A percentile compares a stretch with the other conserved stretches of the same genome.
Conservation (phyloP, 2,113 vertebrate species). For the Brachyhypopomus occidentalis region DNA sequence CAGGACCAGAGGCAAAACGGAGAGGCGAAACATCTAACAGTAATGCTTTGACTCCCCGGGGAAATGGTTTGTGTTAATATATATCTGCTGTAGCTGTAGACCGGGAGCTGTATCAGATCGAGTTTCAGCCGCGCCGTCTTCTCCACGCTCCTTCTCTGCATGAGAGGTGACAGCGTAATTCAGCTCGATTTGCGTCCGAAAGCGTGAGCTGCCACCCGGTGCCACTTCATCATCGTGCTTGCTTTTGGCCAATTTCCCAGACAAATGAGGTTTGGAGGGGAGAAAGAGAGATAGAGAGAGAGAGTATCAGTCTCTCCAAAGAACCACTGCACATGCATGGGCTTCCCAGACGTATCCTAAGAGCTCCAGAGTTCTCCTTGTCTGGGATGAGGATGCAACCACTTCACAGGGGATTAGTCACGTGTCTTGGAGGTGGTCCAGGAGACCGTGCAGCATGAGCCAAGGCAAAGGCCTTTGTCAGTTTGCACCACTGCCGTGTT, state of each 20-base stretch:
- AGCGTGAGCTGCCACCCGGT: conserved; percentile 52
- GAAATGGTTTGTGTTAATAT: neutral
- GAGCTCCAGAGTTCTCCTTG: too few species aligned
- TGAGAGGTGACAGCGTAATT: conserved; percentile 65
- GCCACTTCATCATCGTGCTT: conserved; percentile 50
- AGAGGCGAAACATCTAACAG: neutral
- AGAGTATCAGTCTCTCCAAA: conserved; percentile 7
- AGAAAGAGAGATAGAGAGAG: conserved; percentile 42
- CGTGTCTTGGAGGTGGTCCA: neutral
- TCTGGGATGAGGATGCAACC: neutral
- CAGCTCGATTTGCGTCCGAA: conserved; percentile 67
- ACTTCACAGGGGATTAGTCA: neutral
- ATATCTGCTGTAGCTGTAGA: neutral
- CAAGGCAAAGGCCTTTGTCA: neutral
- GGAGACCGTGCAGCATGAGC: neutral
- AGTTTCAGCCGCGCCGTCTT: conserved; percentile 12
- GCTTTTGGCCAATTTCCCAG: conserved; percentile 71
- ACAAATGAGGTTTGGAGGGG: conserved; percentile 59
- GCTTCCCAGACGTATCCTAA: too few species aligned
- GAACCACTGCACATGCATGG: neutral
- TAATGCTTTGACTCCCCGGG: neutral
- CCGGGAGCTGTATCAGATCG: neutral
- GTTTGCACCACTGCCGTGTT: neutral
- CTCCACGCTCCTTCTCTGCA: conserved; percentile 54
- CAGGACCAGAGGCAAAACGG: too few species aligned